These are phyloP conservation scores for Sceloporus tristichus DNA, from an alignment of 2,113 vertebrate genomes.

Conservation along the genomic window DNA sequence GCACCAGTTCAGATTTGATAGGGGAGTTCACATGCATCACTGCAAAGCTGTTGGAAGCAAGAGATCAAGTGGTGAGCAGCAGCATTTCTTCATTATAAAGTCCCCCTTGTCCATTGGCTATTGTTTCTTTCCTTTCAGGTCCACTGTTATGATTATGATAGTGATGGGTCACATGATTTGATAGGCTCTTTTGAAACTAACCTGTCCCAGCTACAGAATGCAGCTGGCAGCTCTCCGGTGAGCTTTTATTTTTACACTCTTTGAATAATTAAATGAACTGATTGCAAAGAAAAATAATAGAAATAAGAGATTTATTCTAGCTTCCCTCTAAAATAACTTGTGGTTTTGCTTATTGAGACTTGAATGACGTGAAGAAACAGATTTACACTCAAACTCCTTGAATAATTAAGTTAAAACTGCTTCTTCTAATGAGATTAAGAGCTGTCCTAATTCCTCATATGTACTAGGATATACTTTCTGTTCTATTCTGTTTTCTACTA, in stretches of 20 bases:
- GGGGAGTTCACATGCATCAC: constrained; percentile 53
- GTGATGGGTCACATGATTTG: constrained; percentile 90
- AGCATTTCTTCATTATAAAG: background rate
- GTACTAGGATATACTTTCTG: background rate
- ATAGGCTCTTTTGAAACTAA: constrained; percentile 89
- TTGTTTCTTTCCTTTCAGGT: constrained; percentile 78
- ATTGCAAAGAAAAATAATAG: background rate
- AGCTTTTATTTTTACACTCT: constrained; percentile 62
- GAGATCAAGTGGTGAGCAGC: constrained; percentile 55
- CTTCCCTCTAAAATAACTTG: background rate
- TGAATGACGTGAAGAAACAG: background rate
- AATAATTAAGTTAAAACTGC: background rate
- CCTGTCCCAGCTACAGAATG: constrained; percentile 84
- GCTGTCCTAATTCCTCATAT: background rate
- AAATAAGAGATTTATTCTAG: background rate
- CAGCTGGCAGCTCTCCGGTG: constrained; percentile 78
- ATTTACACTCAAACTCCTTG: background rate
- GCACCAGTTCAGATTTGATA: constrained; percentile 59
- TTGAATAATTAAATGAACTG: constrained; percentile 8
- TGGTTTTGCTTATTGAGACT: background rate
- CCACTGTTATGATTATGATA: constrained; percentile 88
- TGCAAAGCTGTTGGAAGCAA: constrained; percentile 60
- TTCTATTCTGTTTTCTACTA: background rate
- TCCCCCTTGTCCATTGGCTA: background rate
- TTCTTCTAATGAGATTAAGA: background rate